A percentile compares a stretch with the other conserved stretches of the same genome.
Conservation (phyloP, 2,113 vertebrate genomes). For the Romanogobio albipinnatus region DNA sequence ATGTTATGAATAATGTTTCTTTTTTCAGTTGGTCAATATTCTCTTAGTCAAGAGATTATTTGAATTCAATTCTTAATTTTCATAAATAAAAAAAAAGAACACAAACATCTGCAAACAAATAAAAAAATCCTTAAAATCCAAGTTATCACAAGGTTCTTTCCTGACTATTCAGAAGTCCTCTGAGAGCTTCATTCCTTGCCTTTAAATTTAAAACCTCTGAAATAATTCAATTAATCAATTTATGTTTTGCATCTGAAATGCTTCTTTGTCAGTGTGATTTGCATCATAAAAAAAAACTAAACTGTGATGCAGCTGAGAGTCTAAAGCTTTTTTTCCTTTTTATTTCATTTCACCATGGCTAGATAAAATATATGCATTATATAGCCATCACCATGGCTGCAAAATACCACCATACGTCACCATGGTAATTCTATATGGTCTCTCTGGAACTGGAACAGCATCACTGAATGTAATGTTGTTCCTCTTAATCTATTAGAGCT, state of each 20-base stretch:
- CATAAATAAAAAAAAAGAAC: not conserved
- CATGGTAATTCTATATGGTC: slow-evolving; percentile 44
- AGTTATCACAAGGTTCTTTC: not conserved
- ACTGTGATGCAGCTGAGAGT: slow-evolving; percentile 53
- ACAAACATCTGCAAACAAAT: not conserved
- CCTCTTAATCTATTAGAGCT: not conserved
- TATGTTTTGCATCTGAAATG: slow-evolving; percentile 66
- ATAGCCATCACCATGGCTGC: slow-evolving; percentile 56
- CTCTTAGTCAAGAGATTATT: not conserved
- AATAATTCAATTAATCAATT: slow-evolving; percentile 69
- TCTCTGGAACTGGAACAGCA: not conserved
- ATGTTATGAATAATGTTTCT: not conserved
- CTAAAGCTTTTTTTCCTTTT: slow-evolving; percentile 43
- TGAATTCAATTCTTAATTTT: not conserved
- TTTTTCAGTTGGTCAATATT: not conserved
- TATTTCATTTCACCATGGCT: slow-evolving; percentile 51
- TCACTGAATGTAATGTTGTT: not conserved
- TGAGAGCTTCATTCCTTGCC: slow-evolving; percentile 12
- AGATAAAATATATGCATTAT: slow-evolving; percentile 59
- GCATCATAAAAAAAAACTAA: slow-evolving; percentile 74
- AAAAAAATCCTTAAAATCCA: not conserved
- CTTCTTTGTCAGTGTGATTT: slow-evolving; percentile 68
- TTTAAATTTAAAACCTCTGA: slow-evolving; percentile 50
- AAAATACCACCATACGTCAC: slow-evolving; percentile 49
- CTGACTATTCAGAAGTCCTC: not conserved